Conservation (phyloP, 2,888 invertebrate genomes). For the Catonia carolina region DNA sequence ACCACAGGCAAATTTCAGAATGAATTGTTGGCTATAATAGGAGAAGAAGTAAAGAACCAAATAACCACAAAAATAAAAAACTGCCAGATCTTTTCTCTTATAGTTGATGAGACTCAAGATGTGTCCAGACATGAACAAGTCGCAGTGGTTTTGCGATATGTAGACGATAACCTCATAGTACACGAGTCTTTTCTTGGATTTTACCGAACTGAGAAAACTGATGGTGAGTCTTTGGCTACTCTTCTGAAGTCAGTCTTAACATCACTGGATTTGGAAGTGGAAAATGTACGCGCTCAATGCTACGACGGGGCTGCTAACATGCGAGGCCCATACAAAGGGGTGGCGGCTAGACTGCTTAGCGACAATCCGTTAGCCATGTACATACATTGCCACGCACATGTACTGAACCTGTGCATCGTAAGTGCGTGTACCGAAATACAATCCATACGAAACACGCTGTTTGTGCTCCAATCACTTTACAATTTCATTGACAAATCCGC, state of each 20-base stretch:
- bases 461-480: constrained; percentile 4
- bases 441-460: constrained; percentile 5
- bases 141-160: constrained; percentile 15
- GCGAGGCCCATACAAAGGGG: constrained; percentile 12
- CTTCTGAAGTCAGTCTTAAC: constrained; percentile 11
- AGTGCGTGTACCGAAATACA: constrained; percentile 12
- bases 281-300: constrained; percentile 29
- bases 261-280: neutral
- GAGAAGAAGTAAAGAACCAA: too few species aligned
- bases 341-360: constrained; percentile 5
- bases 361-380: constrained; percentile 13
- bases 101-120: too few species aligned
- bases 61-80: too few species aligned
- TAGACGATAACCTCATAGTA: constrained; percentile 8
- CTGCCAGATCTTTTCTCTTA: too few species aligned
- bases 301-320: constrained; percentile 28
- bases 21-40: too few species aligned
- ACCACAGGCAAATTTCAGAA: too few species aligned
- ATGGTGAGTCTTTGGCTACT: constrained; percentile 13
- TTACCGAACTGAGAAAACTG: constrained; percentile 15
- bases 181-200: too few species aligned
- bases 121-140: constrained; percentile 23
- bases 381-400: constrained; percentile 9
- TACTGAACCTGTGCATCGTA: constrained; percentile 6
- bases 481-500: constrained; percentile 17